A percentile compares a stretch with the other conserved stretches of the same genome.
phyloP scores from a whole-genome alignment of 64 coral and sea anemone genomes.

The Stylophora pistillata region DNA sequence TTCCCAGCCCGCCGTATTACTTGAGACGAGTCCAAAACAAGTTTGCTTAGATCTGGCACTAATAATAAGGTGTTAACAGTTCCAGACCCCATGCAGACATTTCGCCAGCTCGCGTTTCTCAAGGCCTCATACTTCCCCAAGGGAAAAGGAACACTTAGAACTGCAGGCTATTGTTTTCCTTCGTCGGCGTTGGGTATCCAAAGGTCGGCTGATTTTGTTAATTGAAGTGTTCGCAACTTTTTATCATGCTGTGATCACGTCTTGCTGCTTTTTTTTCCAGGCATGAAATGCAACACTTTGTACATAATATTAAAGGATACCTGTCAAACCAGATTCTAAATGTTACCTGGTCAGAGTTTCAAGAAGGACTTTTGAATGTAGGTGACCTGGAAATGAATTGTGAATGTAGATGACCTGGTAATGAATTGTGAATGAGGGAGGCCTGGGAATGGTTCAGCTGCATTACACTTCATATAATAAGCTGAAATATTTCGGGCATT shows the following conservation, averaged over 20 bases:
- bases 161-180: neutral
- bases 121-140: neutral
- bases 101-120: neutral
- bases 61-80: too few relatives aligned
- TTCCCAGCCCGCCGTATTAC: too few relatives aligned
- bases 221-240: neutral
- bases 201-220: too few relatives aligned
- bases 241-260: neutral
- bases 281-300: constrained; percentile 96
- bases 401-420: neutral
- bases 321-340: constrained; percentile 97
- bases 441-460: too few relatives aligned
- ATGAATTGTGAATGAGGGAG: neutral
- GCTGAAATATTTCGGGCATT: too few relatives aligned
- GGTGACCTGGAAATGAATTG: constrained; percentile 3
- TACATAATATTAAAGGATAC: constrained; percentile 92
- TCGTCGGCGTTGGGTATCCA: too few relatives aligned
- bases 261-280: constrained; percentile 16
- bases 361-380: constrained; percentile 82
- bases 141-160: too few relatives aligned
- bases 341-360: constrained; percentile 94
- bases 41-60: too few relatives aligned
- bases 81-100: too few relatives aligned
- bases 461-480: too few relatives aligned
- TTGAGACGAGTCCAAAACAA: too few relatives aligned